These are phyloP conservation scores for Atrina japonica DNA, from an alignment of 2,888 invertebrate species.

Conservation along the genomic window DNA sequence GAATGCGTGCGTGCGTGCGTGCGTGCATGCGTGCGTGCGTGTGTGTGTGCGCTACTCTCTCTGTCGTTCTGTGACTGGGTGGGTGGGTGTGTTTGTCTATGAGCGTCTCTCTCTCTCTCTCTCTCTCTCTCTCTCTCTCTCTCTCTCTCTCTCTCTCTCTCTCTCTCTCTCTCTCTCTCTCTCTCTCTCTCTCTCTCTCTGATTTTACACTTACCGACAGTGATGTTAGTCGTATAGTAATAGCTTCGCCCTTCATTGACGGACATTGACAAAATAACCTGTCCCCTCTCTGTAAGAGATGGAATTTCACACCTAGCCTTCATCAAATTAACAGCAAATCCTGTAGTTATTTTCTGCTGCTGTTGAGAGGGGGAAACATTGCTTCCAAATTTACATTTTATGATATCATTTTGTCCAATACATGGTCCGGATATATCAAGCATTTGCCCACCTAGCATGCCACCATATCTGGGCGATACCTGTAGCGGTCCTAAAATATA, in stretches of 20 bases:
- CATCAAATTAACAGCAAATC: constrained; percentile 56
- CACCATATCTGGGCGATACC: constrained; percentile 84
- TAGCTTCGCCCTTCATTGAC: constrained; percentile 89
- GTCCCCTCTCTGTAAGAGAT: constrained; percentile 91
- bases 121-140: too few relatives aligned
- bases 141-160: too few relatives aligned
- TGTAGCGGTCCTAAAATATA: constrained; percentile 46
- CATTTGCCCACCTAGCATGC: constrained; percentile 97
- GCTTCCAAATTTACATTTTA: constrained; percentile 82
- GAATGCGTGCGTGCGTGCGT: too few relatives aligned
- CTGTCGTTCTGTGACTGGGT: too few relatives aligned
- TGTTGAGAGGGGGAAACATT: constrained; percentile 14
- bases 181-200: too few relatives aligned
- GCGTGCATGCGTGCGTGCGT: too few relatives aligned
- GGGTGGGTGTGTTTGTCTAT: too few relatives aligned
- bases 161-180: too few relatives aligned
- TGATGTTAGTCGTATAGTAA: constrained; percentile 93
- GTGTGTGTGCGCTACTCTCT: too few relatives aligned
- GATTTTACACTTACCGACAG: constrained; percentile 94
- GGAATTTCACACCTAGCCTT: constrained; percentile 93
- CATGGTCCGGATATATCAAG: constrained; percentile 98
- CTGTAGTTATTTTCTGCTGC: constrained; percentile 31
- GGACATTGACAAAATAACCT: constrained; percentile 92
- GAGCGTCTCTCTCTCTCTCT: too few relatives aligned
- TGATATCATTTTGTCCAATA: constrained; percentile 88